Evolutionary conservation across 92 coral and sea anemone species (phyloP), one percentile per base, ranked within the genome.

Genomic region (Phenganax subtilis): DNA sequence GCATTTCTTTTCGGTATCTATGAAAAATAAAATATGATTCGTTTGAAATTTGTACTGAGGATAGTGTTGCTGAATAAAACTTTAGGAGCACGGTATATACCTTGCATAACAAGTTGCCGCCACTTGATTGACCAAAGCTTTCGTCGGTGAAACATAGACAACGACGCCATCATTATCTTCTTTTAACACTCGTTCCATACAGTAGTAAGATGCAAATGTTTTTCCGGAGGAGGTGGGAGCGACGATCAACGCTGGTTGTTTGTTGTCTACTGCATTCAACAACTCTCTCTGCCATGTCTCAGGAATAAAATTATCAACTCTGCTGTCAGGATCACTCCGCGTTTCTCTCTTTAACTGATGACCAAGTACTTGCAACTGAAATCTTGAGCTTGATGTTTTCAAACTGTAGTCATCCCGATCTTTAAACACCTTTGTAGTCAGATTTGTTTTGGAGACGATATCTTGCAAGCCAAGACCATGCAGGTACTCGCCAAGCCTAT

Each of bases 151-250:
- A 57, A 90, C 91, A 80, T 90, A 90, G 51, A 90, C 91, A 71
- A 90, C 91, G 67, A 90, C 90, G 51, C 89, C 91, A 10, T 81
- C 88, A 27, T 90, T 70, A 70, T 87, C 85, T 28, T 86, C 86
- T 77, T 80, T 71, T 29, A 90, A 12, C 29, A 90, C 93, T 76
- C 83, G 85, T 81, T 90, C 93, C 91, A 90, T 90, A 79, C 93
- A 90, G 86, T 90, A 90, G 29, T 82, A 90, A 0, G 93, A 90
- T 61, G 88, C 93, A 76, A 76, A 90, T 5, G 93, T 90, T 74
- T 90, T 90, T 5, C 93, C 93, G 61, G 93, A 90, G 17, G 93
- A 90, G 4, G 93, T 90, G 0, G 93, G 93, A 5, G 91, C 93
- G 57, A 90, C 87, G 29, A 90, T 88, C 81, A 90, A 74, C 0